Conservation (phyloP, 30 jellyfish, hydroid and myxozoan genomes). For the Calvadosia cruxmelitensis region DNA sequence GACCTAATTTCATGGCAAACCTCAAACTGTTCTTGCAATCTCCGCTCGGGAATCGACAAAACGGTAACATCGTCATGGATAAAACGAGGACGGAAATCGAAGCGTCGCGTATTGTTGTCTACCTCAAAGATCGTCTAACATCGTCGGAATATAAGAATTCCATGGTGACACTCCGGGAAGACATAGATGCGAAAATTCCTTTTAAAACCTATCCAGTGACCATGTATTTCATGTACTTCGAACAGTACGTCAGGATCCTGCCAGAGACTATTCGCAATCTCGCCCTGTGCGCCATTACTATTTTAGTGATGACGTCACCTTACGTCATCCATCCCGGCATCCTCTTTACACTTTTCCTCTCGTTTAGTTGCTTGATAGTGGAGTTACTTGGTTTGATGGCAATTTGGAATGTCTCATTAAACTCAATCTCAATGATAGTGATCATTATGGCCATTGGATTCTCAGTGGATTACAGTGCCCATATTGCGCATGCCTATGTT, state of each 20-base stretch:
- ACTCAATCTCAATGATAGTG: conserved; percentile 85
- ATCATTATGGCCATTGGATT: conserved; percentile 94
- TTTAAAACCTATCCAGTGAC: conserved; percentile 15
- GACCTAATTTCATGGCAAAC: conserved; percentile 7
- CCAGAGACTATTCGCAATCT: conserved; percentile 5
- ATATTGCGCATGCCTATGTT: conserved; percentile 79
- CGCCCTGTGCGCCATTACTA: conserved; percentile 45
- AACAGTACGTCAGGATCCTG: conserved; percentile 8
- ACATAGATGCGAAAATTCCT: neutral
- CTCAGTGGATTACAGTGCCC: conserved; percentile 94
- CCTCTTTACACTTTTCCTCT: conserved; percentile 45
- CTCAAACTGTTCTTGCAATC: neutral
- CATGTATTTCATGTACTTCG: conserved; percentile 13
- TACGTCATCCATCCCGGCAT: conserved; percentile 70
- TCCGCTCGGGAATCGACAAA: conserved; percentile 14
- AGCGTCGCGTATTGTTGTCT: conserved; percentile 21
- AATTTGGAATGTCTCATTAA: conserved; percentile 81
- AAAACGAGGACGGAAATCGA: neutral
- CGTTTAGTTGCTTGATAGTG: conserved; percentile 63
- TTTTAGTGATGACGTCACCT: conserved; percentile 67
- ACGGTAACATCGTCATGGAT: conserved; percentile 18
- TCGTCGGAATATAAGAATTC: conserved; percentile 17
- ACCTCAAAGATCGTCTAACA: neutral
- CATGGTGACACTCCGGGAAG: conserved; percentile 10
- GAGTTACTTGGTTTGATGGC: conserved; percentile 80